Conservation (phyloP, 2,113 vertebrate genomes). For the Aphyosemion australe region DNA sequence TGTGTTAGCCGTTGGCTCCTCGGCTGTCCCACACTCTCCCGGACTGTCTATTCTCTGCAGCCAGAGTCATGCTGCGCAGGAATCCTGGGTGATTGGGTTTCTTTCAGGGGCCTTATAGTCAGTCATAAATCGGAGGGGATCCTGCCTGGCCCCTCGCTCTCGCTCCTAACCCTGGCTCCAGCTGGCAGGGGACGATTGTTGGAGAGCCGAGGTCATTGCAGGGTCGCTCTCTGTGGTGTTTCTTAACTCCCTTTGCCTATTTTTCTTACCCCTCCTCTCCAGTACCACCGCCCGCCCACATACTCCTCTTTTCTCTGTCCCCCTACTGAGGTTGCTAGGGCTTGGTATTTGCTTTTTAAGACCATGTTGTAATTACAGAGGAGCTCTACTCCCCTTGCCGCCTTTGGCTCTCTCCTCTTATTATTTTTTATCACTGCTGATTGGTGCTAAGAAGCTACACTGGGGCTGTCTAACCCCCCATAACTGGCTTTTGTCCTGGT, state of each 20-base stretch:
- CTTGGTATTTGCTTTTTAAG: constrained; percentile 84
- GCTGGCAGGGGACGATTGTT: constrained; percentile 79
- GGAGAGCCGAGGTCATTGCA: constrained; percentile 76
- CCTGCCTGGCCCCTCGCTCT: constrained; percentile 75
- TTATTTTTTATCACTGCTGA: constrained; percentile 69
- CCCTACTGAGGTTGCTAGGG: constrained; percentile 81
- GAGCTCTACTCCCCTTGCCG: constrained; percentile 68
- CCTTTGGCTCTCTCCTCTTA: constrained; percentile 58
- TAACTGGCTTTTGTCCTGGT: constrained; percentile 59
- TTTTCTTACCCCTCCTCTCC: constrained; percentile 55
- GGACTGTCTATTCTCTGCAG: constrained; percentile 73
- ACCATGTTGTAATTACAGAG: constrained; percentile 85
- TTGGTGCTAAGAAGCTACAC: constrained; percentile 66
- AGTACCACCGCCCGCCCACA: constrained; percentile 27
- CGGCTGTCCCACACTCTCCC: constrained; percentile 69
- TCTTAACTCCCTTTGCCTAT: constrained; percentile 70
- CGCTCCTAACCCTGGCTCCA: constrained; percentile 79
- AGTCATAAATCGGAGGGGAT: constrained; percentile 81
- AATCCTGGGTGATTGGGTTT: constrained; percentile 82
- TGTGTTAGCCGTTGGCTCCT: constrained; percentile 56
- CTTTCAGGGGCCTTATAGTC: constrained; percentile 80
- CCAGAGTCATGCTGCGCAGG: constrained; percentile 79
- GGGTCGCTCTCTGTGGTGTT: constrained; percentile 78
- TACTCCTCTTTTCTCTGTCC: constrained; percentile 53
- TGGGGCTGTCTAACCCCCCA: constrained; percentile 60